Evolutionary conservation across 2,888 invertebrate genomes (phyloP), one percentile per base, ranked within the genome.

Genomic region (Cecidostiba fungosa): DNA sequence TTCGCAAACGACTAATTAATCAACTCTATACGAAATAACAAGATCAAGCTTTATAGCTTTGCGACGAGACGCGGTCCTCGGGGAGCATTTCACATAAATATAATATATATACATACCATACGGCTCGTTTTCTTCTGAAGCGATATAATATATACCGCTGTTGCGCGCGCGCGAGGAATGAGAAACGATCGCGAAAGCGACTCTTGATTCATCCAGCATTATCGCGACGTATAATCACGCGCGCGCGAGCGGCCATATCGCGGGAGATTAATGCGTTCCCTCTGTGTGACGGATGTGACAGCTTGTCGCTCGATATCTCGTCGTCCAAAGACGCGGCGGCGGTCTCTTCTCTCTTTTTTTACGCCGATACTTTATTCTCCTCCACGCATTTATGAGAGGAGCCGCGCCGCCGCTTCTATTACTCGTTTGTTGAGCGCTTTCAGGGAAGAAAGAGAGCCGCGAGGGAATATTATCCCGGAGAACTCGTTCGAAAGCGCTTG

Each of bases 181-280:
- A 86, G 82, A 80, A 85, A 85, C 82, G 85, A 80, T 84, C 78
- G 84, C 73, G 84, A 59, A 54, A 66, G 77, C 82, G 54, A 70
- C 82, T 79, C 83, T 82, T 77, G 78, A 85, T 85, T 82, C 85
- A 85, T 85, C 85, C 78, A n/a, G 83, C 62, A 83, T 77, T 84
- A 81, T 86, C 86, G 43, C 26, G 86, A 77, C 85, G 87, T 85
- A 77, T 54, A 72, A 83, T 87, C 83, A 66, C 73, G 47, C 74
- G 10, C 54, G 76, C 79, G 39, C 70, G 4, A 12, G 59, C 62
- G 36, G 23, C 77, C 81, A 77, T 77, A 85, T 73, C 80, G 54
- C 84, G 16, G 73, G 73, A 77, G 87, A 87, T 87, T 87, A 87
- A 87, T 85, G 87, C 81, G 86, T 85, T 69, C 43, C 54, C 76